Percentiles rank a stretch among this genome's conserved stretches.
Conservation (phyloP, 2,113 vertebrate species). For the Litocranius walleri region DNA sequence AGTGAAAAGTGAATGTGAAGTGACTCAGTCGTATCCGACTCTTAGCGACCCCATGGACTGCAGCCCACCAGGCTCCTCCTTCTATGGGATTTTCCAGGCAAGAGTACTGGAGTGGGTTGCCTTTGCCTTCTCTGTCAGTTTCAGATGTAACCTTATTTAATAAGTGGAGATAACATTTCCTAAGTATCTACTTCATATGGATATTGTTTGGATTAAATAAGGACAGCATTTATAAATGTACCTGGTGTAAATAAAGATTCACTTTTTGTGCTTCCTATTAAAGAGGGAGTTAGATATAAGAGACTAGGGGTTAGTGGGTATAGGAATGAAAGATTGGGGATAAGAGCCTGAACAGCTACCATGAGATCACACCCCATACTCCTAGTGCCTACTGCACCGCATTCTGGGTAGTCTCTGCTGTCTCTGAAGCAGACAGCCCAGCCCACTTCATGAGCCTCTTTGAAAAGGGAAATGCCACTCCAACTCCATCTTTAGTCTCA, state of each 20-base stretch:
- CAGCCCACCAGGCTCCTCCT: too few relatives aligned
- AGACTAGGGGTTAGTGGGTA: background rate
- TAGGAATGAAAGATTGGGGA: background rate
- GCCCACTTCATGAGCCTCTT: background rate
- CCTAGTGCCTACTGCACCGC: background rate
- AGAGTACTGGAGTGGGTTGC: too few relatives aligned
- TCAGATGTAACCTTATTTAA: background rate
- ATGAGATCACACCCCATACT: background rate
- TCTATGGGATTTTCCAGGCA: too few relatives aligned
- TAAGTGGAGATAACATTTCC: background rate
- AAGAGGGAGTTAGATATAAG: background rate
- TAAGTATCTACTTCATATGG: background rate
- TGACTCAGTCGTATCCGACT: fast-evolving
- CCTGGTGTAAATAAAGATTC: background rate
- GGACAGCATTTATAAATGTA: background rate
- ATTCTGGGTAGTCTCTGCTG: background rate
- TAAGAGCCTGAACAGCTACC: background rate
- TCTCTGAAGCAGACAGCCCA: background rate
- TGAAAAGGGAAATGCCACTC: background rate
- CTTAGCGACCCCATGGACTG: too few relatives aligned
- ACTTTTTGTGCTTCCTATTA: background rate
- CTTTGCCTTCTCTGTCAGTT: background rate
- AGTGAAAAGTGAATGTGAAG: too few relatives aligned
- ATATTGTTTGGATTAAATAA: background rate
- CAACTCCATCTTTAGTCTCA: background rate